Evolutionary conservation across 2,113 vertebrate genomes (phyloP).

Genomic region (Anolis carolinensis): DNA sequence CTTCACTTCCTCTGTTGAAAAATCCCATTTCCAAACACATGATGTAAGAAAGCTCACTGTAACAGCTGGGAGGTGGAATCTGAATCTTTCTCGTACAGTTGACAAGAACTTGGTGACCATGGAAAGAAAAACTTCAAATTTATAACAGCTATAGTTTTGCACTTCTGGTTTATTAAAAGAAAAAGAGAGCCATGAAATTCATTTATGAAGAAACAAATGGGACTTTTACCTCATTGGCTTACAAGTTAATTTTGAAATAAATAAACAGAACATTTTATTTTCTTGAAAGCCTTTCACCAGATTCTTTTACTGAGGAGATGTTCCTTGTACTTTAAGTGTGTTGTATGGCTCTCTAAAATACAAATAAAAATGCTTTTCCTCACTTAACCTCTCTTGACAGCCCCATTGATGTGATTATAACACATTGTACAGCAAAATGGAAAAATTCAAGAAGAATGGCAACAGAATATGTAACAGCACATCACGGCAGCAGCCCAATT

Average conservation of each 20-base stretch:
- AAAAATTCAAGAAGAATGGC: neutral
- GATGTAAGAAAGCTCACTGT: constrained; percentile 78
- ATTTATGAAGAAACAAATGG: constrained; percentile 17
- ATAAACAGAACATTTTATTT: constrained; percentile 9
- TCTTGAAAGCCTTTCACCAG: neutral
- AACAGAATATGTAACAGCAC: neutral
- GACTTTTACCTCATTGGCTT: neutral
- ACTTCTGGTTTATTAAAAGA: constrained; percentile 32
- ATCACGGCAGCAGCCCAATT: neutral
- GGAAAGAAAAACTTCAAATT: constrained; percentile 64
- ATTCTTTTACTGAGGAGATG: constrained; percentile 28
- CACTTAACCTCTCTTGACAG: neutral
- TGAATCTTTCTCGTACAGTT: constrained; percentile 67
- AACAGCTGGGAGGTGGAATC: constrained; percentile 69
- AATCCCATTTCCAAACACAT: constrained; percentile 83
- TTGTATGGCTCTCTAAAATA: constrained; percentile 25
- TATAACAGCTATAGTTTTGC: constrained; percentile 36
- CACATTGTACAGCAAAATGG: neutral
- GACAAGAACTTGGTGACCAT: constrained; percentile 51
- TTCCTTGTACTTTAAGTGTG: neutral
- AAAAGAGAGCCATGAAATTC: neutral
- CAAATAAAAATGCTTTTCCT: constrained; percentile 30
- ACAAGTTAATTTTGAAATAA: constrained; percentile 25
- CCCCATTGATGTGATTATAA: neutral
- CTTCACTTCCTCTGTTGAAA: constrained; percentile 84